Conservation (phyloP, 2,113 vertebrate genomes). For the Lampris megalopsis region DNA sequence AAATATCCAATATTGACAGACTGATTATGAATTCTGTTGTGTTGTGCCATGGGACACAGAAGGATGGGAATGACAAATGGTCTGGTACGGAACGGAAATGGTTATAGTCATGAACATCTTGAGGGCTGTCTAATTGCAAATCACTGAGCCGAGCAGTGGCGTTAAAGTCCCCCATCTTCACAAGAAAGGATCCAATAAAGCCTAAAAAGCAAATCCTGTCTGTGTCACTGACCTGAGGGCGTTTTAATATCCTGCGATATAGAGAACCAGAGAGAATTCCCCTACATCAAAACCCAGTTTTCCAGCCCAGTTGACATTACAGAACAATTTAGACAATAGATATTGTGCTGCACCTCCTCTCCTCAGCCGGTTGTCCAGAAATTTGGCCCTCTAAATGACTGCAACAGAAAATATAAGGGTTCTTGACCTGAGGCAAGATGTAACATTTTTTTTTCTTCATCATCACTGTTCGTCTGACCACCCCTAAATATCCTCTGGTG, state of each 20-base stretch:
- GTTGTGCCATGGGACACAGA: no score
- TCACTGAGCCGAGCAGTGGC: neutral
- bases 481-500: constrained; percentile 27
- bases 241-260: constrained; percentile 68
- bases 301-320: constrained; percentile 35
- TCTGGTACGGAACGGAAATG: no score
- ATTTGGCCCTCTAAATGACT: constrained; percentile 33
- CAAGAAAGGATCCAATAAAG: constrained; percentile 41
- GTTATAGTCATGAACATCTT: no score
- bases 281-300: constrained; percentile 40
- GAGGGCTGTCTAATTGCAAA: neutral
- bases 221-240: constrained; percentile 45
- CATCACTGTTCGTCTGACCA: constrained; percentile 23
- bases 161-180: constrained; percentile 1
- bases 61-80: no score
- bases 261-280: constrained; percentile 43
- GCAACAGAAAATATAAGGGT: constrained; percentile 28
- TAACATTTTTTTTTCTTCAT: constrained; percentile 9
- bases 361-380: constrained; percentile 21
- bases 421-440: constrained; percentile 11
- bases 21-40: no score
- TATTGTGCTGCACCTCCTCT: constrained; percentile 33
- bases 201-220: constrained; percentile 25
- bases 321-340: constrained; percentile 42
- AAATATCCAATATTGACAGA: no score